These are phyloP conservation scores for Acestrorhynchus altus DNA, from an alignment of 2,797 vertebrate species.

Conservation along the genomic window DNA sequence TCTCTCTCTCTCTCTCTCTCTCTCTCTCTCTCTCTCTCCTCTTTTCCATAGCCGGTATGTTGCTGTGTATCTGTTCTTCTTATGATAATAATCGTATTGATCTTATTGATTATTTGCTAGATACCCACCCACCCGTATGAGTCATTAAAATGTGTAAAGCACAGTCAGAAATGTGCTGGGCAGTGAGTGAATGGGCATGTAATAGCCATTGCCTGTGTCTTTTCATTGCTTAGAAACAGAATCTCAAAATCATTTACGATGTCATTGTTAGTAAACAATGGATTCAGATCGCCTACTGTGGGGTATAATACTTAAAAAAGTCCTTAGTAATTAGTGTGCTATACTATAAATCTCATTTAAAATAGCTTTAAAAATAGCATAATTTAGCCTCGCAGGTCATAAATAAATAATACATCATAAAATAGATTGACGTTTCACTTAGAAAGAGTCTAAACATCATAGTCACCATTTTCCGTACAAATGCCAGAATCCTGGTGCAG, in stretches of 20 bases:
- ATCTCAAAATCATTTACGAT: neutral
- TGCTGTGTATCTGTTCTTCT: neutral
- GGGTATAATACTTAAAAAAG: neutral
- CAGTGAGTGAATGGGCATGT: neutral
- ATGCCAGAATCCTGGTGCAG: neutral
- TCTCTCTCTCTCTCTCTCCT: neutral
- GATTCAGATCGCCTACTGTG: neutral
- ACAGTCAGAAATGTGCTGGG: neutral
- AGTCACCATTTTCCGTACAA: neutral
- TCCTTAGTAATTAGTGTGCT: neutral
- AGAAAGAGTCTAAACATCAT: neutral
- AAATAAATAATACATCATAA: no score
- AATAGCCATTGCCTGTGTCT: neutral
- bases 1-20: neutral
- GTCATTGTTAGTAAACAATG: neutral
- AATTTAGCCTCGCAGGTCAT: no score
- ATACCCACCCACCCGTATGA: neutral
- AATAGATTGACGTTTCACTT: no score
- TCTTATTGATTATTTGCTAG: neutral
- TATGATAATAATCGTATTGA: no score
- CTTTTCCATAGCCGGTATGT: neutral
- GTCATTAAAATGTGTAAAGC: neutral
- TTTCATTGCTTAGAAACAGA: neutral
- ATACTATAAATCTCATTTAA: neutral
- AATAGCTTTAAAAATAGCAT: neutral